phyloP scores from a whole-genome alignment of 2,888 invertebrate genomes.

The Polydrusus tereticollis region DNA sequence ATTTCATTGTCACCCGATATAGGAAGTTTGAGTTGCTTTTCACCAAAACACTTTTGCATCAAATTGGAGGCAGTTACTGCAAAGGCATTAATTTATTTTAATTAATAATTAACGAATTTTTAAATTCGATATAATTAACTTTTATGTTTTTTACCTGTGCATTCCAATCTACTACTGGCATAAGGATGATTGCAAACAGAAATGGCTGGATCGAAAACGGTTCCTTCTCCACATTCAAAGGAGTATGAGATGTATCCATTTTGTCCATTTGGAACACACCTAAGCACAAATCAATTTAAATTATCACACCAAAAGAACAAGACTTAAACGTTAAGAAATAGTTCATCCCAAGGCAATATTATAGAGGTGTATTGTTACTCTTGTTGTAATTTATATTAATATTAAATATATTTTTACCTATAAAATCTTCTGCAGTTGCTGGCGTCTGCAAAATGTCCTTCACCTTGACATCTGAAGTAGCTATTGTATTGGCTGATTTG shows the following conservation, averaged over 20 bases:
- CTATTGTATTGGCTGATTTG: constrained; percentile 27
- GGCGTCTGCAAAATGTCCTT: constrained; percentile 80
- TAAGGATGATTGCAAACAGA: constrained; percentile 79
- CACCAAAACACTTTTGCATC: no score
- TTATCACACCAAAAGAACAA: background rate
- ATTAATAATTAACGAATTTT: no score
- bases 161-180: constrained; percentile 78
- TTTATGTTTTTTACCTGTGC: constrained; percentile 65
- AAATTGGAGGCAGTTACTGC: no score
- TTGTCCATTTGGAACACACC: constrained; percentile 76
- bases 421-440: constrained; percentile 76
- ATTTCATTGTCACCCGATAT: no score
- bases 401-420: constrained; percentile 28
- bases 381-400: background rate
- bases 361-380: background rate
- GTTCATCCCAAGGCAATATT: no score
- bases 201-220: constrained; percentile 78
- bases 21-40: no score
- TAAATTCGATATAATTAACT: background rate
- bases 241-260: constrained; percentile 72
- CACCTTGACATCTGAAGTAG: constrained; percentile 51
- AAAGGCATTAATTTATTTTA: no score
- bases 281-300: constrained; percentile 66
- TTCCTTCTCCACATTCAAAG: constrained; percentile 82
- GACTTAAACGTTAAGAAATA: no score